Base-by-base conservation (phyloP, 2,797 vertebrate species). In the Eulemur coronatus region DNA sequence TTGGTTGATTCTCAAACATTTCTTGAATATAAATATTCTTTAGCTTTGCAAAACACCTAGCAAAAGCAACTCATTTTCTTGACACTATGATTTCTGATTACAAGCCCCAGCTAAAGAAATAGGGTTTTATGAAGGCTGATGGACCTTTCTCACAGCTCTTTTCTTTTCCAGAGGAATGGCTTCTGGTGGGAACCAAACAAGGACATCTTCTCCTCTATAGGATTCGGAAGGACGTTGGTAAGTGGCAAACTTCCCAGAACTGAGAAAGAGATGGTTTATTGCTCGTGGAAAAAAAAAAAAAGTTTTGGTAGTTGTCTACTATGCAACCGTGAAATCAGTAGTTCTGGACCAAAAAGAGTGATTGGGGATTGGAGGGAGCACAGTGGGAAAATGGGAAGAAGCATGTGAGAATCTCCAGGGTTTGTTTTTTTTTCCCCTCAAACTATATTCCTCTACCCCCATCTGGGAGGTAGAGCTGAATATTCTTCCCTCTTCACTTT, bases 171-270 rank as follows among this genome's bases (percentile, higher is more conserved):
- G 99, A 99, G 97, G 99, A 99, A 97, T 99, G 99, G 99, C 99
- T 99, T 85, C 99, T 99, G 46, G 99, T 99, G 93, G 99, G 99
- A 84, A 99, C 99, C 57, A 99, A 99, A 98, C 99, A 99, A 88
- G 99, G 99, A 3, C 99, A 99, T 98, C 99, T 99, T 33, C 99
- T 99, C 2, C 99, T 99, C 91, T 99, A 99, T 96, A 98, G 99
- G 92, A 99, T 99, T 97, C 99, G 99, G 97, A 99, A 99, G 84
- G 99, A 99, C 33, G 78, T 98, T 97, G 99, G 99, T 99, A 97
- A 98, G 98, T 98, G 82, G 35, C 43, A 80, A 4, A 24, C 63
- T 91, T 87, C 84, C 84, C 35, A 61, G 43, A 76, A 55, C 52
- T 1, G 4, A 89, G 59, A 80, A 59, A 30, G 41, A 95, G 24